Percentiles rank a stretch among this genome's conserved stretches.
Evolutionary conservation across 2,888 invertebrate genomes (phyloP).

Genomic region (Folsomia candida): DNA sequence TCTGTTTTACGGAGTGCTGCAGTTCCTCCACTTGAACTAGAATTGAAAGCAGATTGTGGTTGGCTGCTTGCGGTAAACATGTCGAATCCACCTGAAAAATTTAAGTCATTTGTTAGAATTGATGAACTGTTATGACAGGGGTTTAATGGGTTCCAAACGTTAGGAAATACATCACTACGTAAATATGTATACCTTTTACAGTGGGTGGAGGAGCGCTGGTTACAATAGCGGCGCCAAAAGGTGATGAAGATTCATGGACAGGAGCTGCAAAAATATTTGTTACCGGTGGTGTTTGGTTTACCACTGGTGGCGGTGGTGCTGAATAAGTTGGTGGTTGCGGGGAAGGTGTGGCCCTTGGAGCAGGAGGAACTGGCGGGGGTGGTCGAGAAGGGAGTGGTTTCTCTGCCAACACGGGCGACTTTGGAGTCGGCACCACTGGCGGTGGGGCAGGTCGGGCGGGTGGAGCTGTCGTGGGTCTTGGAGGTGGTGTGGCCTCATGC

Average conservation of each 20-base stretch:
- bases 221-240: slow-evolving; percentile 1
- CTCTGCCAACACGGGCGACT: slow-evolving; percentile 44
- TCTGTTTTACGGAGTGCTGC: slow-evolving; percentile 55
- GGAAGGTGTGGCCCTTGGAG: slow-evolving; percentile 27
- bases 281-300: slow-evolving; percentile 23
- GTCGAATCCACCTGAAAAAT: slow-evolving; percentile 24
- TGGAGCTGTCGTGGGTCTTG: slow-evolving; percentile 52
- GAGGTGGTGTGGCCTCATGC: slow-evolving; percentile 40
- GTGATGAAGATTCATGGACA: slow-evolving; percentile 19
- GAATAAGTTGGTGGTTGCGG: slow-evolving; percentile 35
- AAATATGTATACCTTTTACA: too few species aligned
- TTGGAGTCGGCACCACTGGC: slow-evolving; percentile 52
- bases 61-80: slow-evolving; percentile 17
- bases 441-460: slow-evolving; percentile 52
- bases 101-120: too few species aligned
- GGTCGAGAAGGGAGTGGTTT: slow-evolving; percentile 43
- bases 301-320: neutral
- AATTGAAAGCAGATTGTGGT: slow-evolving; percentile 11
- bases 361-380: slow-evolving; percentile 44
- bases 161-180: too few species aligned
- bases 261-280: slow-evolving; percentile 40
- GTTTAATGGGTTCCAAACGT: too few species aligned
- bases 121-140: too few species aligned
- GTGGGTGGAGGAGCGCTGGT: slow-evolving; percentile 46
- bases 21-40: slow-evolving; percentile 22